phyloP scores from a whole-genome alignment of 2,888 invertebrate genomes.

The Tenthredo distinguenda region DNA sequence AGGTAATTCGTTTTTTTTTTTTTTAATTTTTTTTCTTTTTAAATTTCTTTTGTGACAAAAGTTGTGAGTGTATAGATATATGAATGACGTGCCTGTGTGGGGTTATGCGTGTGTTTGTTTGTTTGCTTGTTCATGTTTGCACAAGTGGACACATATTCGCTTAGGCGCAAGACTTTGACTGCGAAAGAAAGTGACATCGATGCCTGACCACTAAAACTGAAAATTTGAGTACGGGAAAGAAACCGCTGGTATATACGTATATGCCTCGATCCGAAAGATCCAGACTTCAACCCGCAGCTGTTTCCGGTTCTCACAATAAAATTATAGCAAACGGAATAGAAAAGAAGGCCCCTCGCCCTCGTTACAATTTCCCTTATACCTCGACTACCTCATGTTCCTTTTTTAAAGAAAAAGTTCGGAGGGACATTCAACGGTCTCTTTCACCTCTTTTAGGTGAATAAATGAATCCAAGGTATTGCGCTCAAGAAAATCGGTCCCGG shows the following conservation, averaged over 20 bases:
- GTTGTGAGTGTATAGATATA: background rate
- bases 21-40: no score
- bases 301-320: slow-evolving; percentile 7
- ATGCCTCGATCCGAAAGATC: background rate
- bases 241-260: background rate
- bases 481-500: background rate
- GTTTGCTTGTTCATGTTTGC: slow-evolving; percentile 12
- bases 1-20: background rate
- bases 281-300: background rate
- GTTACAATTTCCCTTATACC: background rate
- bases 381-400: slow-evolving; percentile 33
- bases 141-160: slow-evolving; percentile 16
- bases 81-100: background rate
- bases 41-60: background rate
- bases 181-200: slow-evolving; percentile 44
- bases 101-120: background rate
- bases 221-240: background rate
- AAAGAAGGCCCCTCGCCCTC: background rate
- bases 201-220: background rate
- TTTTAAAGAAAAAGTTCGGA: background rate
- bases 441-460: background rate
- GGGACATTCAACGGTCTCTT: background rate
- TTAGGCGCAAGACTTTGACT: slow-evolving; percentile 27
- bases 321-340: background rate
- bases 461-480: slow-evolving; percentile 2